Conservation (phyloP, 2,113 vertebrate genomes). For the Camelus bactrianus region DNA sequence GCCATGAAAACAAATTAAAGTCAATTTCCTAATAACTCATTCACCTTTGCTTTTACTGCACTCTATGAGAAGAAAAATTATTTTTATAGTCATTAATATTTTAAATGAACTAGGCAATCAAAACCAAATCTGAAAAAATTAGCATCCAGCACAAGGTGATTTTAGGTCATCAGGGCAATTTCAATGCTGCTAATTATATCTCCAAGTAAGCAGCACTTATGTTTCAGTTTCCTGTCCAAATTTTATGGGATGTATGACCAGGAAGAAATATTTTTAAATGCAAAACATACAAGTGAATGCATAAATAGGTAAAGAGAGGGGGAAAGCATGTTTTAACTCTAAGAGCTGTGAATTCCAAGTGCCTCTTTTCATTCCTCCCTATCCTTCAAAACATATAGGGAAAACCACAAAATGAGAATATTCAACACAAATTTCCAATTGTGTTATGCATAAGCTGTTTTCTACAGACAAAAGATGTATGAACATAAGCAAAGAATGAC, state of each 20-base stretch:
- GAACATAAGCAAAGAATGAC: conserved; percentile 40
- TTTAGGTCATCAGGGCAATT: conserved; percentile 71
- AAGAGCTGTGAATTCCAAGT: not conserved
- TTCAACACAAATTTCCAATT: conserved; percentile 28
- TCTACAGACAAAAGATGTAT: not conserved
- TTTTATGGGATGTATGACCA: conserved; percentile 42
- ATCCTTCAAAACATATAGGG: not conserved
- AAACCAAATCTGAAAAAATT: conserved; percentile 62
- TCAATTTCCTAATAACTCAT: not conserved
- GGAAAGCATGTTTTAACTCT: not conserved
- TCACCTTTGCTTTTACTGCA: not conserved
- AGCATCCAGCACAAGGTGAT: not conserved
- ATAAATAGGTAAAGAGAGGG: not conserved
- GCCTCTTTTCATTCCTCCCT: not conserved
- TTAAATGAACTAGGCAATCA: conserved; percentile 61
- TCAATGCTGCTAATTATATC: conserved; percentile 63
- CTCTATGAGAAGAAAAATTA: conserved; percentile 41
- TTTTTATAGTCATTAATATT: conserved; percentile 36
- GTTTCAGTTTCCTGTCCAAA: conserved; percentile 1
- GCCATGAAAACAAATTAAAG: conserved; percentile 36
- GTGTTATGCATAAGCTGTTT: not conserved
- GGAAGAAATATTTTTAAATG: conserved; percentile 40
- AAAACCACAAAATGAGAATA: not conserved
- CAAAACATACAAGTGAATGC: not conserved
- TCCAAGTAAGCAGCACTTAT: not conserved